Percentiles rank a stretch among this genome's conserved stretches.
These are phyloP conservation scores for Aporrectodea caliginosa DNA, from an alignment of 1,140 invertebrate species.

Conservation along the genomic window DNA sequence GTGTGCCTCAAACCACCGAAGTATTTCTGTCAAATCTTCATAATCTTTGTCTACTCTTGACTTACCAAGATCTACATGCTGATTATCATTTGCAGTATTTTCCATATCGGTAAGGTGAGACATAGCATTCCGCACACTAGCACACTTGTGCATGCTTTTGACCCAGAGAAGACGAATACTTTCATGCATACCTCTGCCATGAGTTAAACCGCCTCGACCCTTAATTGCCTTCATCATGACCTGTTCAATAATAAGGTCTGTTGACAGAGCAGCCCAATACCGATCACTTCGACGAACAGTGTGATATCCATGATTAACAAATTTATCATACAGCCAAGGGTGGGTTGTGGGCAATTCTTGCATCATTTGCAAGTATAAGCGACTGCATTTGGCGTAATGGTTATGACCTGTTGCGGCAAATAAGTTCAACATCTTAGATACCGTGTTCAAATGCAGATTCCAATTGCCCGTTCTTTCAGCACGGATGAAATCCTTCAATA, in stretches of 20 bases:
- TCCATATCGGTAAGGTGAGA: neutral
- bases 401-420: conserved; percentile 16
- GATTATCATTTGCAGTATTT: neutral
- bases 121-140: neutral
- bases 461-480: conserved; percentile 51
- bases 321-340: conserved; percentile 1
- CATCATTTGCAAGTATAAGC: conserved; percentile 18
- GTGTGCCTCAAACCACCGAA: neutral
- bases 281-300: neutral
- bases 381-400: conserved; percentile 13
- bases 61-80: neutral
- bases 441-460: conserved; percentile 39
- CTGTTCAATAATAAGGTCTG: conserved; percentile 22
- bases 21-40: neutral
- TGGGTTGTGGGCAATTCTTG: neutral
- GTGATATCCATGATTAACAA: neutral
- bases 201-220: conserved; percentile 13
- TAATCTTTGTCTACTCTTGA: neutral
- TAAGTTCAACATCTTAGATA: conserved; percentile 13
- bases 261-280: conserved; percentile 17
- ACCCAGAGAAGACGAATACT: neutral
- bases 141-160: conserved; percentile 1
- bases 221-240: conserved; percentile 17
- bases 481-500: conserved; percentile 51
- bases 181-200: conserved; percentile 5